Evolutionary conservation across 1,140 invertebrate genomes (phyloP), one percentile per base, ranked within the genome.

Genomic region (Atta cephalotes): DNA sequence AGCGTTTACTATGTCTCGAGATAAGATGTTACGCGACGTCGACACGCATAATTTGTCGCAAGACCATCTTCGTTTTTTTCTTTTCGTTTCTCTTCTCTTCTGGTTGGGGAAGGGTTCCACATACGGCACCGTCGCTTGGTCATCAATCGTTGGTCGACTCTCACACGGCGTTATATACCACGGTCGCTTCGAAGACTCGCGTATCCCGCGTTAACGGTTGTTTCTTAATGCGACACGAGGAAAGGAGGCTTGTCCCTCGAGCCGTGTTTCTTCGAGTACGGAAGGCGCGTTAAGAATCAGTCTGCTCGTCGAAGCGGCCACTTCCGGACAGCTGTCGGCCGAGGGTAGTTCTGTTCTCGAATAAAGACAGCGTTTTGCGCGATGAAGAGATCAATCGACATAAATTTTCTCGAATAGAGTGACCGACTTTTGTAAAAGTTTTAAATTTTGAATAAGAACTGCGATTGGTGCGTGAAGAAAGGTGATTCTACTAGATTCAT

Each of bases 311-410:
- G 10, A 85, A 56, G 63, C 79, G 66, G 76, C 53, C 72, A 80
- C 28, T 90, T 90, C 89, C 86, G 89, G 82, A 88, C 92, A 93
- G 88, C 87, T 93, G 91, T 90, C 88, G 25, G 65, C 49, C 51
- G 35, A 68, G 18, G 25, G 39, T 62, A 28, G 18, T 53, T 25
- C 12, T 45, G 45, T 49, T 39, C 14, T 4, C 9, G 10, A 45
- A 18, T 21, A 6, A 60, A 35, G 7, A 4, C 4, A 35, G 12
- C 58, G 35, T 74, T 82, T 49, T 16, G 25, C 2, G 3, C 56
- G 14, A 18, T 35, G n/a, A 18, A 10, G 14, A 39, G 18, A 53
- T 28, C 28, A 45, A 68, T 39, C 21, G 16, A 2, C 65, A 10
- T 70, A 35, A 21, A 80, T 58, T 62, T 63, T 70, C 14, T 56